Conservation (phyloP, 2,797 vertebrate species). For the Dicrostonyx torquatus region DNA sequence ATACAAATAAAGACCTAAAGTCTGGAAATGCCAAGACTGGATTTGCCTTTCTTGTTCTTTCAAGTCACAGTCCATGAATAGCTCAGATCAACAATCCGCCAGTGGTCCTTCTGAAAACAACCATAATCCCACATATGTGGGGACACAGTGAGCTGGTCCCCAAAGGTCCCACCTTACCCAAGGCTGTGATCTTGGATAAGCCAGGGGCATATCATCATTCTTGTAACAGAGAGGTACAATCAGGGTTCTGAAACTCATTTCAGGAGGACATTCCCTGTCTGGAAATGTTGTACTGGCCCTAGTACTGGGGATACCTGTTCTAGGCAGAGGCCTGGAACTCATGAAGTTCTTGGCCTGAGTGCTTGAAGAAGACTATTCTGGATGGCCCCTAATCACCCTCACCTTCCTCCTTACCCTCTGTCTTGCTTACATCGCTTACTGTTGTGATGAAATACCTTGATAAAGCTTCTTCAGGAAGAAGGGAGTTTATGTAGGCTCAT, state of each 20-base stretch:
- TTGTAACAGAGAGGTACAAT: background rate
- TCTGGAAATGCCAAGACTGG: background rate
- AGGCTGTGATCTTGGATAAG: background rate
- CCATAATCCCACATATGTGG: background rate
- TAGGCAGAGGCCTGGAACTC: background rate
- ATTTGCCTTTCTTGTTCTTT: background rate
- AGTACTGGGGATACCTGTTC: fast-evolving
- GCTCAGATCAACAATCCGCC: background rate
- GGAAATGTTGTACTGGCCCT: too few relatives aligned
- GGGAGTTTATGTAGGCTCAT: background rate
- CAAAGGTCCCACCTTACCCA: background rate
- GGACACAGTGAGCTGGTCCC: background rate
- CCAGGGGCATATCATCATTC: background rate
- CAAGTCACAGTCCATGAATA: background rate
- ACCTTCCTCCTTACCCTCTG: background rate
- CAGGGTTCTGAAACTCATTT: background rate
- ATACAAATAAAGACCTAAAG: background rate
- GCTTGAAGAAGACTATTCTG: background rate
- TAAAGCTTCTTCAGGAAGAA: background rate
- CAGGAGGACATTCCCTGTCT: background rate
- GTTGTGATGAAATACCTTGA: background rate
- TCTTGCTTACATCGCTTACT: background rate
- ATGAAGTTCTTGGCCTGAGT: background rate
- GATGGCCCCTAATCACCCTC: background rate
- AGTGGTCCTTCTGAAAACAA: background rate